Base-by-base conservation (phyloP, 2,113 vertebrate species). In the Mormoops blainvillei region DNA sequence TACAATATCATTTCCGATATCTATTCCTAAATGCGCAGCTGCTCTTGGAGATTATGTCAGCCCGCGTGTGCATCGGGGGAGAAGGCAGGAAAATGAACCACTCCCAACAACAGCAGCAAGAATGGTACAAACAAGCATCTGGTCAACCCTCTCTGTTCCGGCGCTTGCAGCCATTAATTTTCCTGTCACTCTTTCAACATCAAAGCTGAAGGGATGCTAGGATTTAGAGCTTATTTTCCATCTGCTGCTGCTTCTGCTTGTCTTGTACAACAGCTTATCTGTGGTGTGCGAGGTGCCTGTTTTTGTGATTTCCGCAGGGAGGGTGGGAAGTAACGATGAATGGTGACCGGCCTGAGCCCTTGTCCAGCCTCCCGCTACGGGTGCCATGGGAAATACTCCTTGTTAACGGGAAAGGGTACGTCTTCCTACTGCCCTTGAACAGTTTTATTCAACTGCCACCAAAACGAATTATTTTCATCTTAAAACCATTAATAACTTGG, bases 401-500 rank as follows among this genome's bases (percentile, higher is more conserved):
- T 36, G 82, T 90, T 36, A 85, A 74, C 41, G 58, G 45, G 0
- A 68, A 85, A 45, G 80, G 4, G 22, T 50, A 28, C 70, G 67
- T 83, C 36, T 67, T 41, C 94, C 13, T 43, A 12, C 22, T 73
- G 24, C 24, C 8, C 14, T 84, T 20, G 94, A 97, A 65, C 93
- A 87, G 73, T 96, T 98, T 96, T 85, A 54, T 54, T 96, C 93
- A 97, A 87, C 56, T 41, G 48, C 14, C 81, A 91, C 76, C 78
- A 96, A 92, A 95, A 97, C 92, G 95, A 97, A 95, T 91, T 82
- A 87, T 77, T 98, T 98, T 91, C 91, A 87, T 91, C 98, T 98
- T 97, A 97, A 97, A 95, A 65, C 88, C 96, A 97, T 96, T 98
- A 97, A 97, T 97, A 95, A 87, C 91, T 88, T 97, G 36, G 68